Conservation (phyloP, 2,113 vertebrate species). For the Brevimyrus niger region DNA sequence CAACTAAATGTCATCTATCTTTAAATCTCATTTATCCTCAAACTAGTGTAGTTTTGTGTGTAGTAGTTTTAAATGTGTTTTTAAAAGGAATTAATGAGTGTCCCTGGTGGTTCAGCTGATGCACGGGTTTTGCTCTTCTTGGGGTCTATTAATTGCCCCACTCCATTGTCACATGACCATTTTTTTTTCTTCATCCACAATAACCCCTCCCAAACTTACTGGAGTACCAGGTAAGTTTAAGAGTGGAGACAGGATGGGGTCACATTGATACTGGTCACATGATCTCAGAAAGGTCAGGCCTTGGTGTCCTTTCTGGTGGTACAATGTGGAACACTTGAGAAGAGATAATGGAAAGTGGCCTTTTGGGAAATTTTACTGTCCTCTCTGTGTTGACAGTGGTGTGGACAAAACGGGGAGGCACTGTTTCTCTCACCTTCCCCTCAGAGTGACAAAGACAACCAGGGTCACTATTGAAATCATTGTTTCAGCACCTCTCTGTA, state of each 20-base stretch:
- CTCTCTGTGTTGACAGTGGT: background rate
- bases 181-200: background rate
- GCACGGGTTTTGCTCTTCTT: background rate
- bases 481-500: slow-evolving; percentile 22
- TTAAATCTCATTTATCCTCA: background rate
- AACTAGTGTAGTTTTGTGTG: background rate
- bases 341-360: background rate
- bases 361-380: background rate
- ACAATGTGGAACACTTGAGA: background rate
- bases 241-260: background rate
- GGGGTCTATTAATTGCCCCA: background rate
- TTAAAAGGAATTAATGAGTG: background rate
- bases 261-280: background rate
- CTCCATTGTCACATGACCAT: background rate
- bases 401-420: background rate
- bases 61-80: background rate
- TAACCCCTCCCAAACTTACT: background rate
- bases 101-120: background rate
- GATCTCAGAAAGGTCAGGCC: background rate
- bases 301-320: background rate
- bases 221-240: background rate
- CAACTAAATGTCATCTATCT: background rate
- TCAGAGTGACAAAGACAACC: background rate
- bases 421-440: background rate
- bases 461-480: slow-evolving; percentile 21